Conservation (phyloP, 2,113 vertebrate genomes). For the Megalops atlanticus region DNA sequence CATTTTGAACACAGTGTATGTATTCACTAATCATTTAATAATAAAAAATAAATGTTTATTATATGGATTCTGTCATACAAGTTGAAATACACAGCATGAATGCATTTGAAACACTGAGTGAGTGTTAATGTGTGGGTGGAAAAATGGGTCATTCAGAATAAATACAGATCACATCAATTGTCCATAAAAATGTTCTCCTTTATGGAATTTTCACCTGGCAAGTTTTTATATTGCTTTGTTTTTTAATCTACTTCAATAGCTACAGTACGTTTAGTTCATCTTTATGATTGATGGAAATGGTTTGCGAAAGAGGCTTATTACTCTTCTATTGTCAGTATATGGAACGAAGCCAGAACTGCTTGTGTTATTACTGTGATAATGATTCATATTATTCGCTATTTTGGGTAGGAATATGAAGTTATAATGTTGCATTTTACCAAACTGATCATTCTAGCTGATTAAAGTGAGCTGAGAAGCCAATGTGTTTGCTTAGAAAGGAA, state of each 20-base stretch:
- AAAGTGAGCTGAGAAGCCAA: background rate
- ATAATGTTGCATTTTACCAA: background rate
- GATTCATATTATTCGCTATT: background rate
- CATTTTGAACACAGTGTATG: constrained; percentile 21
- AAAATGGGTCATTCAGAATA: background rate
- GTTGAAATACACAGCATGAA: background rate
- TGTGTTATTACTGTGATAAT: background rate
- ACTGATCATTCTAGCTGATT: background rate
- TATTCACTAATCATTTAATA: constrained; percentile 28
- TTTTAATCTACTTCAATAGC: background rate
- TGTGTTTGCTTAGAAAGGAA: background rate
- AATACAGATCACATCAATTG: background rate
- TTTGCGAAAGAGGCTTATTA: background rate
- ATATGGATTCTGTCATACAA: background rate
- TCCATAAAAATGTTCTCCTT: background rate
- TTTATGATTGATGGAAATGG: background rate
- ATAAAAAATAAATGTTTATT: constrained; percentile 24
- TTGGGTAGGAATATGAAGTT: too few species aligned
- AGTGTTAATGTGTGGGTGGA: background rate
- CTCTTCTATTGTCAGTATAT: too few species aligned
- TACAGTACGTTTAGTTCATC: background rate
- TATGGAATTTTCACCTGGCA: too few species aligned
- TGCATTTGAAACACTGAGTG: background rate
- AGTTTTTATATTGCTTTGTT: background rate
- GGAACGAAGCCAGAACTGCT: too few species aligned